Evolutionary conservation across 2,888 invertebrate genomes (phyloP).

Genomic region (Ichneumoninae sp.): DNA sequence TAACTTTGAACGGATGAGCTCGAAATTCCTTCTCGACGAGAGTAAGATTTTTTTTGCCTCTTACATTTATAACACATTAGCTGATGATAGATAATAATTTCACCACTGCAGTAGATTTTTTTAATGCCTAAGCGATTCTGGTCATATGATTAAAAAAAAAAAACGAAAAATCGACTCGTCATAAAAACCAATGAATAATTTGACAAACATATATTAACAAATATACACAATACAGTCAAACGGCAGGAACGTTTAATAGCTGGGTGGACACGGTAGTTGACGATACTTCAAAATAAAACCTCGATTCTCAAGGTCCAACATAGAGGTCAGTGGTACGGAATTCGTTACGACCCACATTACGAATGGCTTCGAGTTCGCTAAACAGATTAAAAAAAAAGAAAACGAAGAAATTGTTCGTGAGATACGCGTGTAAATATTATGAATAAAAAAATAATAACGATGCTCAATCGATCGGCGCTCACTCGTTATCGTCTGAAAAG

Average conservation of each 20-base stretch:
- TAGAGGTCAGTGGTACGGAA: conserved; percentile 82
- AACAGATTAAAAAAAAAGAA: conserved; percentile 66
- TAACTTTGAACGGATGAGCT: conserved; percentile 62
- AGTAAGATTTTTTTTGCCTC: conserved; percentile 6
- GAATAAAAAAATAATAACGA: conserved; percentile 14
- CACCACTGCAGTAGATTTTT: conserved; percentile 8
- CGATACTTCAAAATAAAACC: conserved; percentile 91
- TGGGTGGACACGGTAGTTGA: conserved; percentile 87
- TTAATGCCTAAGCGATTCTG: conserved; percentile 24
- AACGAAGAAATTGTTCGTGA: conserved; percentile 1
- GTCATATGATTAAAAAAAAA: conserved; percentile 18
- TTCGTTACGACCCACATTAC: conserved; percentile 90
- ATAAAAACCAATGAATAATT: conserved; percentile 38
- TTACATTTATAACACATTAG: neutral
- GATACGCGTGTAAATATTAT: conserved; percentile 35
- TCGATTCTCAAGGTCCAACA: conserved; percentile 89
- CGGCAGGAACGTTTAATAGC: conserved; percentile 2
- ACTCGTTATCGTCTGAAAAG: conserved; percentile 88
- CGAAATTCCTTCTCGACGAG: neutral
- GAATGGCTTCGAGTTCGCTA: conserved; percentile 89
- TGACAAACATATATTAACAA: conserved; percentile 38
- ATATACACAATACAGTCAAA: conserved; percentile 33
- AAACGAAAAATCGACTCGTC: neutral
- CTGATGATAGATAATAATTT: conserved; percentile 2
- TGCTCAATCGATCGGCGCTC: conserved; percentile 79